Evolutionary conservation across 2,113 vertebrate genomes (phyloP), one percentile per base, ranked within the genome.

Genomic region (Microtus montanus): DNA sequence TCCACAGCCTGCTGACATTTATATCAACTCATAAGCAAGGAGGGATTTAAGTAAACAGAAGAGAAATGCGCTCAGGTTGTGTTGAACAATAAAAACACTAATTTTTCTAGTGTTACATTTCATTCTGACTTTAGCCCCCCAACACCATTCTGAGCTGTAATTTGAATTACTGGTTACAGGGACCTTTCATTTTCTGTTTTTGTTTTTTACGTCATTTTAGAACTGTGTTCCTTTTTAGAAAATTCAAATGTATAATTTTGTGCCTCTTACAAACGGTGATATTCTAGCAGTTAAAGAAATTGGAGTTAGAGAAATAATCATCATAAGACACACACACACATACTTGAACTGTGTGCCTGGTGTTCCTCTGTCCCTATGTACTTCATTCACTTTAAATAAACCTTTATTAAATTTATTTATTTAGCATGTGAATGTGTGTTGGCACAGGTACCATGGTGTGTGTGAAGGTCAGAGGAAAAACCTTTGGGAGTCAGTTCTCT

Each of bases 151-250:
- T 94, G 61, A 35, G 88, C 92, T 91, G 84, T 8, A 84, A 30
- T 80, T 86, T 95, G 77, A 85, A 38, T 95, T 71, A 61, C 74
- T 82, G 77, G n/a, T 87, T 52, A 33, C n/a, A 61, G 68, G 49
- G 78, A 87, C 9, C 33, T 91, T 92, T 96, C 44, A 61, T 93
- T 33, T 95, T 95, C 35, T 73, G 24, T 82, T 79, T 95, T 83
- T 61, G 19, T 64, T 92, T 79, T 73, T 66, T 68, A 95, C 68
- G 24, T 73, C 52, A 92, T 88, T 93, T 96, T 85, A 82, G 75
- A 96, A 91, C 20, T 87, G 41, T 87, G n/a, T 93, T 89, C 78
- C n/a, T 66, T 33, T 82, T 5, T 6, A 75, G 20, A 47, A 80
- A 83, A 88, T 38, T 22, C 70, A 96, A 91, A 79, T 61, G 41